Evolutionary conservation across 2,113 vertebrate species (phyloP).

Genomic region (Geothlypis trichas): DNA sequence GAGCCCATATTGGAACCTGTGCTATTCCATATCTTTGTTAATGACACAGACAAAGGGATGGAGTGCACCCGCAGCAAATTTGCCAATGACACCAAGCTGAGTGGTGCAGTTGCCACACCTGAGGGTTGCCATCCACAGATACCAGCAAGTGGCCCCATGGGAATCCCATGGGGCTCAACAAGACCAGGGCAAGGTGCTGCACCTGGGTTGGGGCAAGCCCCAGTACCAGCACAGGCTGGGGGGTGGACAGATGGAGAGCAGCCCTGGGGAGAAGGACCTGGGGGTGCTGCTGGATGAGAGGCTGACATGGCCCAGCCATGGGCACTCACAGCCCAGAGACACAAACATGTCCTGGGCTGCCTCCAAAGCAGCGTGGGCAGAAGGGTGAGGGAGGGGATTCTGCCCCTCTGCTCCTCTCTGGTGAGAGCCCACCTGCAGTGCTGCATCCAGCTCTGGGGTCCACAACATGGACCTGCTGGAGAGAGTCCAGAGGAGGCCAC

Average conservation of each 20-base stretch:
- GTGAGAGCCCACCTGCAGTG: not conserved
- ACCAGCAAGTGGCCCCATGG: not conserved
- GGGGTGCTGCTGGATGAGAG: not conserved
- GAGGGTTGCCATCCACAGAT: not conserved
- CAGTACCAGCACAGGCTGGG: not conserved
- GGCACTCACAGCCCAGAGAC: not conserved
- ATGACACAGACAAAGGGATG: not conserved
- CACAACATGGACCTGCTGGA: not conserved
- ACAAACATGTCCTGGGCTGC: not conserved
- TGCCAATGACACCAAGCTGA: not conserved
- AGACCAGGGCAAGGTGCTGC: not conserved
- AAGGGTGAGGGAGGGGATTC: not conserved
- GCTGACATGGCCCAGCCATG: not conserved
- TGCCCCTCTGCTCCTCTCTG: not conserved
- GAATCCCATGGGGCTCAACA: not conserved
- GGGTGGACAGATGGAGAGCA: fast-evolving
- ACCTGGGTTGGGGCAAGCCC: fast-evolving
- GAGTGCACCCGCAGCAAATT: not conserved
- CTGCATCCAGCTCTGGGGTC: not conserved
- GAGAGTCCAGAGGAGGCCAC: not conserved
- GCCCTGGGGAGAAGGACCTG: not conserved
- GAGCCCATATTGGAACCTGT: too few relatives aligned
- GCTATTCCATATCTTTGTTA: not conserved
- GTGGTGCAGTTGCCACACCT: not conserved
- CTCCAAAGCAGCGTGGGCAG: not conserved